A percentile compares a stretch with the other conserved stretches of the same genome.
phyloP scores from a whole-genome alignment of 2,113 vertebrate species.

The Amblyornis subalaris region DNA sequence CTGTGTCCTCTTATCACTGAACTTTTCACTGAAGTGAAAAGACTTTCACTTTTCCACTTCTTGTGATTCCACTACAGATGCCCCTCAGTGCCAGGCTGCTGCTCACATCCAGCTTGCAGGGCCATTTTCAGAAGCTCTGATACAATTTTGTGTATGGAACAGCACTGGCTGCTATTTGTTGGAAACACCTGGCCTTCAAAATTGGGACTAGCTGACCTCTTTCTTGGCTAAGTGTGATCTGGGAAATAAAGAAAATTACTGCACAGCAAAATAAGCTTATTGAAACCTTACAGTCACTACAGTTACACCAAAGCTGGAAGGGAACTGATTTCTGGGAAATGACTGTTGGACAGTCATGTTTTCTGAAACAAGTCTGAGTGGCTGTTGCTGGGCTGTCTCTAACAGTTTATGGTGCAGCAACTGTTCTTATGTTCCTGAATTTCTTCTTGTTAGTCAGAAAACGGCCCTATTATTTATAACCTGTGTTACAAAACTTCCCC shows the following conservation, averaged over 20 bases:
- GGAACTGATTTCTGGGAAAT: not conserved
- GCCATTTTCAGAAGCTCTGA: not conserved
- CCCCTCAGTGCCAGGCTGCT: not conserved
- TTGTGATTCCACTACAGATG: not conserved
- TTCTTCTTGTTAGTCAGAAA: not conserved
- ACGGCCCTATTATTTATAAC: not conserved
- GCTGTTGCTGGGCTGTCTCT: not conserved
- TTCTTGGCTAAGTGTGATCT: not conserved
- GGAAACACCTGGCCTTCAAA: not conserved
- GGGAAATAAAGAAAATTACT: not conserved
- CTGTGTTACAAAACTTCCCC: not conserved
- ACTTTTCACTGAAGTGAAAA: too few species aligned
- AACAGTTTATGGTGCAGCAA: fast-evolving
- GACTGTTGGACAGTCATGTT: not conserved
- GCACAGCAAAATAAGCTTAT: not conserved
- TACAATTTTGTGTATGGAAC: not conserved
- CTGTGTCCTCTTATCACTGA: not conserved
- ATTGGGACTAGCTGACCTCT: not conserved
- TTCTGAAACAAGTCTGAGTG: not conserved
- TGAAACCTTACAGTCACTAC: not conserved
- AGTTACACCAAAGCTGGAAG: not conserved
- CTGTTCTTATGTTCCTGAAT: not conserved
- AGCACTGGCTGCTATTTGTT: not conserved
- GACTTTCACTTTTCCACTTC: not conserved
- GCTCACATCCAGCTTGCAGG: not conserved